Percentiles rank a stretch among this genome's conserved stretches.
Evolutionary conservation across 2,888 invertebrate species (phyloP).

Genomic region (Meteorus cinctellus): DNA sequence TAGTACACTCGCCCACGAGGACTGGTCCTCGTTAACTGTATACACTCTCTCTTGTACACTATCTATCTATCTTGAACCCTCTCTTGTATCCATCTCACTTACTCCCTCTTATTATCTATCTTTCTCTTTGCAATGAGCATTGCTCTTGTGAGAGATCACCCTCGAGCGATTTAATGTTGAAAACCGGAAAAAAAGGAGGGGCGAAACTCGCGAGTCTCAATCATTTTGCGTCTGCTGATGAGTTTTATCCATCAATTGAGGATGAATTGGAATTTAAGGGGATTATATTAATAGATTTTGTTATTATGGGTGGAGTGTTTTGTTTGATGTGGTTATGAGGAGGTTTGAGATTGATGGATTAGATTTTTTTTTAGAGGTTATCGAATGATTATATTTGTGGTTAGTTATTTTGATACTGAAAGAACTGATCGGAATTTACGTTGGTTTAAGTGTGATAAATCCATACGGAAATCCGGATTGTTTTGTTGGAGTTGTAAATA

Average conservation of each 20-base stretch:
- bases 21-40: conserved; percentile 55
- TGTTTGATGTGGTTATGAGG: too few relatives aligned
- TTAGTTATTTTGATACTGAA: too few relatives aligned
- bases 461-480: too few relatives aligned
- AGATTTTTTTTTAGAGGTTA: too few relatives aligned
- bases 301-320: too few relatives aligned
- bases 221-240: conserved; percentile 26
- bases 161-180: conserved; percentile 25
- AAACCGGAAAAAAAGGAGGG: conserved; percentile 14
- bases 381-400: too few relatives aligned
- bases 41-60: conserved; percentile 36
- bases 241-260: conserved; percentile 24
- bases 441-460: too few relatives aligned
- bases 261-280: not conserved
- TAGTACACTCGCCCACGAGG: conserved; percentile 53
- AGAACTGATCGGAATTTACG: too few relatives aligned
- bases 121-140: conserved; percentile 24
- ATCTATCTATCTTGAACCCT: not conserved
- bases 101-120: conserved; percentile 1
- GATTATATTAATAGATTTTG: too few relatives aligned
- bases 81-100: conserved; percentile 17
- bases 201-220: conserved; percentile 17
- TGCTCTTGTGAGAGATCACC: conserved; percentile 32
- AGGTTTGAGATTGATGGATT: too few relatives aligned
- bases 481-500: too few relatives aligned